Evolutionary conservation across 2,113 vertebrate species (phyloP), one percentile per base, ranked within the genome.

Genomic region (Aleadryas rufinucha): DNA sequence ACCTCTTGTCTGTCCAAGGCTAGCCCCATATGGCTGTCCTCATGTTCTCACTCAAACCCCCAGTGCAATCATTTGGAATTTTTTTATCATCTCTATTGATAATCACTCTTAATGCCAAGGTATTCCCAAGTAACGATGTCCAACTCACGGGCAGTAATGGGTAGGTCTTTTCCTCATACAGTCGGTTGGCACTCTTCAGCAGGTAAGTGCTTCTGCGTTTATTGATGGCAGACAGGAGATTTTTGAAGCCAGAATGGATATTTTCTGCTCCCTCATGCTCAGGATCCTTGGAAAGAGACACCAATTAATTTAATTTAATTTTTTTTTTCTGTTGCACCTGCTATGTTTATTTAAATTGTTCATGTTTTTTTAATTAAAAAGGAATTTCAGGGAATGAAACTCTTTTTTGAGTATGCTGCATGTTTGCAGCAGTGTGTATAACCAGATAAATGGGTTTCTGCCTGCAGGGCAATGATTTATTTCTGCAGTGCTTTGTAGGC

Each of bases 151-250:
- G 84, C 47, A 92, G 64, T 84, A 98, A 93, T 1, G 90, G 84
- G 16, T 91, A 98, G 6, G 78, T 97, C 89, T 97, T 96, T 91
- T 98, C 97, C 7, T 52, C 95, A 11, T 97, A 98, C 9, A 98
- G 33, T 30, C 30, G 41, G 14, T 96, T 98, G 63, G 97, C 97
- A 45, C 68, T 95, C 90, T 98, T 98, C 78, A 98, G 91, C 53
- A 84, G 4, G n/a, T 96, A 97, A 39, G 80, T 78, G 35, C 79
- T 89, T 45, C 95, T 98, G 27, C 77, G 65, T 71, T 94, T 97
- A 81, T 94, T 95, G 74, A 98, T 91, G 72, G 69, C 90, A n/a
- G 74, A 91, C 30, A 95, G 89, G 30, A 98, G 90, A 5, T 69
- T 74, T 94, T 95, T 96, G 87, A 98, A 98, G 44, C 70, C 54